Percentiles rank a stretch among this genome's conserved stretches.
phyloP scores from a whole-genome alignment of 1,140 invertebrate genomes.

The Micrasema longulum region DNA sequence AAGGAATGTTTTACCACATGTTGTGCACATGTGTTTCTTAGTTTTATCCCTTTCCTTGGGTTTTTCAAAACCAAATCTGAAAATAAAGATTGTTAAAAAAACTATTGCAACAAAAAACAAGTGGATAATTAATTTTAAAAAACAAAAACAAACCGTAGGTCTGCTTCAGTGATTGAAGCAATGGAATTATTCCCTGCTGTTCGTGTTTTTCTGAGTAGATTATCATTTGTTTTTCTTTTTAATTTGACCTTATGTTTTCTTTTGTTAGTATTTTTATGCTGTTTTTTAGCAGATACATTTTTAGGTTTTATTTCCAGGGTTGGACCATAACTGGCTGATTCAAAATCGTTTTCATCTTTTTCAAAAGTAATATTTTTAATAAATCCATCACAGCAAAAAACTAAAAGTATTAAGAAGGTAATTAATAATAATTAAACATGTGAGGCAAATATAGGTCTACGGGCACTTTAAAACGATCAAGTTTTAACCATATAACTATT shows the following conservation, averaged over 20 bases:
- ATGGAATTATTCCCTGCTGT: not conserved
- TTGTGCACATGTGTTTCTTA: constrained; percentile 49
- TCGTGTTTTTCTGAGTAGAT: not conserved
- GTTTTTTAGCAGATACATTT: not conserved
- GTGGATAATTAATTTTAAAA: no score
- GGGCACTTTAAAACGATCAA: no score
- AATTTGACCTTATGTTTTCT: not conserved
- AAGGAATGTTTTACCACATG: constrained; percentile 48
- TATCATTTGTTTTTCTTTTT: constrained; percentile 10
- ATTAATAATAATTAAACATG: no score
- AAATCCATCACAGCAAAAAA: not conserved
- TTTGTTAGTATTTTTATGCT: constrained; percentile 1
- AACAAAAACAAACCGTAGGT: no score
- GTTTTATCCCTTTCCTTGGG: constrained; percentile 34
- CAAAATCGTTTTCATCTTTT: no score
- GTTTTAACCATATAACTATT: no score
- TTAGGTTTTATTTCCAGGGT: not conserved
- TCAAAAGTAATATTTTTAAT: not conserved
- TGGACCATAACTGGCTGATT: no score
- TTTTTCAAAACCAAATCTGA: constrained; percentile 31
- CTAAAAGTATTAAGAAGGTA: no score
- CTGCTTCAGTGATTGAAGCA: no score
- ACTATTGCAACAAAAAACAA: no score
- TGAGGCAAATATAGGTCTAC: no score
- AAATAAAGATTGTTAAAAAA: constrained; percentile 25